Conservation (phyloP, 1,140 invertebrate genomes). For the Hypsibius dujardini region DNA sequence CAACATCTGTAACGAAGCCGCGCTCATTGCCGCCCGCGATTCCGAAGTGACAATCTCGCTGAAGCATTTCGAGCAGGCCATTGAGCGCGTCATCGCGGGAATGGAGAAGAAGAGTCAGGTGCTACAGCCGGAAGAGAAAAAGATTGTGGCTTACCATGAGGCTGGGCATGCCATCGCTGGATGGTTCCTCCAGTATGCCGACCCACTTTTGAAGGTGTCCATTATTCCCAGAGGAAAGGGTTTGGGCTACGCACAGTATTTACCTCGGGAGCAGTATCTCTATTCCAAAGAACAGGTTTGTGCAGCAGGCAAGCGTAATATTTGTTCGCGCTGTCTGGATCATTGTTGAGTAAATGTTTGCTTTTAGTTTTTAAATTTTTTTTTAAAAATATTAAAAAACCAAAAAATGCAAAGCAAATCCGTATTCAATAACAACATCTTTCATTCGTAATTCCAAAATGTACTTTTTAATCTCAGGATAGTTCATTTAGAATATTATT, state of each 20-base stretch:
- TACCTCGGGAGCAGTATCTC: conserved; percentile 94
- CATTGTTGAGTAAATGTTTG: no score
- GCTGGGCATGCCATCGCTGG: conserved; percentile 96
- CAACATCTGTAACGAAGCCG: conserved; percentile 98
- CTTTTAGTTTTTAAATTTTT: no score
- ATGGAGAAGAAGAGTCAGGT: conserved; percentile 99
- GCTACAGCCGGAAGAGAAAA: conserved; percentile 91
- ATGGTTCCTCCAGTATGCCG: conserved; percentile 91
- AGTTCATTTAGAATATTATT: no score
- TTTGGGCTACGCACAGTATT: conserved; percentile 85
- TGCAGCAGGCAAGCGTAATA: no score
- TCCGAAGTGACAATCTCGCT: conserved; percentile 55
- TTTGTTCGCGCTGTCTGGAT: no score
- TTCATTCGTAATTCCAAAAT: no score
- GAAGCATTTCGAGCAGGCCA: conserved; percentile 93
- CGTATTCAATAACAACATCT: no score
- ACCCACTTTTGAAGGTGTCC: conserved; percentile 84
- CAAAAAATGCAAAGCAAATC: no score
- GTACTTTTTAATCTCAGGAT: no score
- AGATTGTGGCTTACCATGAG: conserved; percentile 95
- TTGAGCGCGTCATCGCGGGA: conserved; percentile 87
- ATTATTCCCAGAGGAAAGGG: conserved; percentile 60
- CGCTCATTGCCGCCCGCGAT: conserved; percentile 85
- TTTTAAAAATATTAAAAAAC: no score
- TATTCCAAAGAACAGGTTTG: conserved; percentile 91